These are phyloP conservation scores for Sialia sialis DNA, from an alignment of 2,113 vertebrate genomes.

Conservation along the genomic window DNA sequence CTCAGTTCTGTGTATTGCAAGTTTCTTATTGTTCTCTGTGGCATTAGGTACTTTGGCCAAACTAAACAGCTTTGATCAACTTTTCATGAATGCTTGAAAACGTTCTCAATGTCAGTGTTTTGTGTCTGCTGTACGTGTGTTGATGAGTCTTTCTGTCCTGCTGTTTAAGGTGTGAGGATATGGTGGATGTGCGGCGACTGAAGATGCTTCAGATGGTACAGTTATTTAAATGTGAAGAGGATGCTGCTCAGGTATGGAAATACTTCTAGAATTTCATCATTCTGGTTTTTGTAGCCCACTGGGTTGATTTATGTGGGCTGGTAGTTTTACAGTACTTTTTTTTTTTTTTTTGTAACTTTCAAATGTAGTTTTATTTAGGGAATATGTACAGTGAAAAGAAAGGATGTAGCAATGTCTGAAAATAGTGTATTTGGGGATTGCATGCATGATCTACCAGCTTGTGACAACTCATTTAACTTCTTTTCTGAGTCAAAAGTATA, in stretches of 20 bases:
- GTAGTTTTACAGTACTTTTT: background rate
- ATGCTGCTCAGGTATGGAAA: constrained; percentile 84
- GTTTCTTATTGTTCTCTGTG: background rate
- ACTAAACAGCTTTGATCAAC: background rate
- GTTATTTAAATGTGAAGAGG: constrained; percentile 98
- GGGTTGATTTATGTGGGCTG: background rate
- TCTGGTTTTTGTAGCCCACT: background rate
- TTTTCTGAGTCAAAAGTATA: background rate
- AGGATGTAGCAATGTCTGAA: background rate
- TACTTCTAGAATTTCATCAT: background rate
- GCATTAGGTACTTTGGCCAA: background rate
- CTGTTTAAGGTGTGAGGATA: constrained; percentile 85
- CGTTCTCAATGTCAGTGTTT: background rate
- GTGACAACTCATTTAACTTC: background rate
- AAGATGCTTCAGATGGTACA: constrained; percentile 99
- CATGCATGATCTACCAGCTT: background rate
- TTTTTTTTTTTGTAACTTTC: background rate
- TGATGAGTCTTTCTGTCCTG: background rate
- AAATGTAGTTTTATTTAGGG: background rate
- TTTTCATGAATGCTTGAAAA: background rate
- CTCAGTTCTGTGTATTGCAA: background rate
- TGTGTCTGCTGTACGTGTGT: background rate
- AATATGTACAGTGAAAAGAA: background rate
- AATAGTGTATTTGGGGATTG: background rate
- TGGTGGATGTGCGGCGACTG: constrained; percentile 90